Evolutionary conservation across 2,113 vertebrate species (phyloP).

Genomic region (Anolis carolinensis): DNA sequence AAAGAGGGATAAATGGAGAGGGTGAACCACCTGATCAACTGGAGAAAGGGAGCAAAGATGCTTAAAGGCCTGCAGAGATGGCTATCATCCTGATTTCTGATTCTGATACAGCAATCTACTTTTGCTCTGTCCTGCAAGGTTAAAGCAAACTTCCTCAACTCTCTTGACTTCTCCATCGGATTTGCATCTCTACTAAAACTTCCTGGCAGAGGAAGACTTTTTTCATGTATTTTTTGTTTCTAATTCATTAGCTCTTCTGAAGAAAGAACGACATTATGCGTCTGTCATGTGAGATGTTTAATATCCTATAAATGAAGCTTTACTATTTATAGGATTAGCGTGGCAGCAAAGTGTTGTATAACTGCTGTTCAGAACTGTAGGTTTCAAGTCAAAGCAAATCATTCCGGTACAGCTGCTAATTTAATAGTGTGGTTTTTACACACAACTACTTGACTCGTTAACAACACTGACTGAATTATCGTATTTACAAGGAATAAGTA

Average conservation of each 20-base stretch:
- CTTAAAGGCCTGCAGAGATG: not conserved
- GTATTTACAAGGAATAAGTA: not conserved
- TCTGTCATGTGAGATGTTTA: not conserved
- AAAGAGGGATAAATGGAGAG: not conserved
- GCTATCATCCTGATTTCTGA: not conserved
- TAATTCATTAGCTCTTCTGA: not conserved
- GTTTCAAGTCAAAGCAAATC: not conserved
- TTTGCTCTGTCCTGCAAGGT: not conserved
- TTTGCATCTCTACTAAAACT: constrained; percentile 1
- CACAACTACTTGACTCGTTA: not conserved
- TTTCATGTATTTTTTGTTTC: not conserved
- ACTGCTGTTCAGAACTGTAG: not conserved
- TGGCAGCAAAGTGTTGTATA: not conserved
- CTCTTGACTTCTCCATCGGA: not conserved
- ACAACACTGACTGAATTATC: not conserved
- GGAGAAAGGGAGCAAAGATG: not conserved
- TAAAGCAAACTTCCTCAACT: not conserved
- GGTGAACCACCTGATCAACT: not conserved
- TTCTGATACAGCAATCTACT: not conserved
- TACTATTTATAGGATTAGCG: constrained; percentile 25
- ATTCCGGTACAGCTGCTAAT: constrained; percentile 8
- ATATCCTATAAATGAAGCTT: constrained; percentile 12
- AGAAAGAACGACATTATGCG: not conserved
- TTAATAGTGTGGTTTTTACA: not conserved
- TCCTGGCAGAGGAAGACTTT: not conserved